Evolutionary conservation across 2,888 invertebrate genomes (phyloP), one percentile per base, ranked within the genome.

Genomic region (Eupithecia abbreviata): DNA sequence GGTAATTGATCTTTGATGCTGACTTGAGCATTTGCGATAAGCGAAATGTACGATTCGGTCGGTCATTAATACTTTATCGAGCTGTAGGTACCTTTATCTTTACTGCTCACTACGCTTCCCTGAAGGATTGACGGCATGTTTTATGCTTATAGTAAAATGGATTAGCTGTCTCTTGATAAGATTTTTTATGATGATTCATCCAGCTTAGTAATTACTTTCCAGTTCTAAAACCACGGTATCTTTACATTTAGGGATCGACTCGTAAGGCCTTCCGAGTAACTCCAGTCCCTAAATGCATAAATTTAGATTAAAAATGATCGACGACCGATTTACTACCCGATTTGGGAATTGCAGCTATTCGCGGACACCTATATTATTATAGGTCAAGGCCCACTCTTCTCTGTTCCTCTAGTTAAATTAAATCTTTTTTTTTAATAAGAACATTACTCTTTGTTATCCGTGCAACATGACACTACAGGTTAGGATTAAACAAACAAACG

Each of bases 1-100:
- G 86, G 85, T 89, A 88, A 90, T 91, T 88, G 88, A 91, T 90
- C 87, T 87, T 84, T 67, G 86, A 86, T 85, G 88, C 89, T 90
- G 90, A 90, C 89, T 86, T 83, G 87, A 86, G 85, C 87, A 87
- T 90, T 89, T 86, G 79, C 88, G 88, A 88, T 87, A 85, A 87
- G 85, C 87, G 85, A 85, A 89, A 86, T 85, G 87, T 87, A 87
- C 87, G 81, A 83, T 86, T 87, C 89, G 88, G 88, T 88, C 84
- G 81, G 85, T 88, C 89, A 89, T 89, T 88, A 88, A 87, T 88
- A 86, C 85, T 83, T 83, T 84, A 81, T 82, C 76, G 75, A 77
- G 74, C 73, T 77, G 49, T 66, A 68, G 68, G 68, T 68, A 79
- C 82, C 82, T 83, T 81, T 83, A 83, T 79, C 79, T 81, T 81